These are phyloP conservation scores for Camelus dromedarius DNA, from an alignment of 2,113 vertebrate genomes.

Conservation along the genomic window DNA sequence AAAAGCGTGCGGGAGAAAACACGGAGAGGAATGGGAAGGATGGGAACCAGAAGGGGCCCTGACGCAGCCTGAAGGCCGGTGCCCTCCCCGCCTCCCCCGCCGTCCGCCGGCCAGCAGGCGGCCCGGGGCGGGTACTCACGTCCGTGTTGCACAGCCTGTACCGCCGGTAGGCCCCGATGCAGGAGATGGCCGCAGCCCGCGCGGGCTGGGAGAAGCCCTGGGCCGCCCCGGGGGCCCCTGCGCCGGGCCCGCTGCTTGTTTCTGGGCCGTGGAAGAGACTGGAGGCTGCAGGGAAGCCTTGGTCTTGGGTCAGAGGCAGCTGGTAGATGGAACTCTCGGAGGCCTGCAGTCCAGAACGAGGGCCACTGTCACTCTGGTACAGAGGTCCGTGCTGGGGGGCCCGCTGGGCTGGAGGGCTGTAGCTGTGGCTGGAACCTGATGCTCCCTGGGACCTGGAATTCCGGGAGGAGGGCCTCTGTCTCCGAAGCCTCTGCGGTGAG, in stretches of 20 bases:
- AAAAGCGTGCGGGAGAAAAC: neutral
- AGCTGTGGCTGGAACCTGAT: constrained; percentile 31
- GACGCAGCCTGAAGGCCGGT: neutral
- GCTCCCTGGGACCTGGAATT: constrained; percentile 63
- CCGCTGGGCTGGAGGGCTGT: constrained; percentile 56
- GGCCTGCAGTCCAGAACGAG: constrained; percentile 79
- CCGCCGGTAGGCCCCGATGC: constrained; percentile 88
- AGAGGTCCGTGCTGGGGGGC: constrained; percentile 74
- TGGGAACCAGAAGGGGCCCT: neutral
- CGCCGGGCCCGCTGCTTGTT: neutral
- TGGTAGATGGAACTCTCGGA: constrained; percentile 90
- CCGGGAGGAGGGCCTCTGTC: constrained; percentile 86
- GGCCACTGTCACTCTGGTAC: constrained; percentile 76
- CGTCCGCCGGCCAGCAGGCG: neutral
- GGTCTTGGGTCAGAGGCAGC: constrained; percentile 71
- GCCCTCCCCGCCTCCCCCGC: accelerated
- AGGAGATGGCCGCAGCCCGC: constrained; percentile 87
- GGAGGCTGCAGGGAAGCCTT: constrained; percentile 79
- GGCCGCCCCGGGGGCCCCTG: neutral
- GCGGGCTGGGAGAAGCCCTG: constrained; percentile 84
- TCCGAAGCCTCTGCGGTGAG: constrained; percentile 80
- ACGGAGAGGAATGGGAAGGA: neutral
- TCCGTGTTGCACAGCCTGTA: constrained; percentile 93
- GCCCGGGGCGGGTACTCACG: constrained; percentile 86
- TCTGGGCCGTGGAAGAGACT: constrained; percentile 81